Base-by-base conservation (phyloP, 2,888 invertebrate genomes). In the Eulithis testata region DNA sequence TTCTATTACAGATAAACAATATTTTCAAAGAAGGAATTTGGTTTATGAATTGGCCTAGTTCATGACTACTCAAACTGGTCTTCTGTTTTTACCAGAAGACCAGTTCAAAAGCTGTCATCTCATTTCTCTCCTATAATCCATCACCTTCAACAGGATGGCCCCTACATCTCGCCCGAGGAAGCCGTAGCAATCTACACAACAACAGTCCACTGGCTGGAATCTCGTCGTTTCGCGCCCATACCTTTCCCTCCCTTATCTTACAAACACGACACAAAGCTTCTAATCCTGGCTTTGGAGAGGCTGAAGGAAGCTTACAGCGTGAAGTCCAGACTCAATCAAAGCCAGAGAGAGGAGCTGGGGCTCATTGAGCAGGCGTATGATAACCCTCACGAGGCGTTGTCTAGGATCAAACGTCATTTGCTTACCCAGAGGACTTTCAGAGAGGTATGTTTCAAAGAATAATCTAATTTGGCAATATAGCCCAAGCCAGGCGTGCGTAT, bases 121-220 rank as follows among this genome's bases (percentile, higher is more conserved):
- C 21, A 21, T 21, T 8, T 44, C n/a, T 7, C 12, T 12, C 12
- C 5, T 49, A 51, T n/a, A 51, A 52, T 8, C 37, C 1, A 52
- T n/a, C 3, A 36, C 67, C 64, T 47, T 65, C 44, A 1, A 12
- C 78, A 96, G 95, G 99, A 99, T 87, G 99, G 99, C 58, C 99
- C 99, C 0, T 99, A 99, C 92, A 99, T 99, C 79, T 99, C 99
- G 0, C 99, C 99, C 0, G 99, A 99, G 88, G 99, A 99, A 94
- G 99, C 99, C 21, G 99, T 99, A 11, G 99, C 99, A 40, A 99
- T 99, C 83, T 99, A 99, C 88, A 99, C 99, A 0, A 99, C 99
- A 0, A 99, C 99, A 2, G 99, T 99, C 0, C 99, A 99, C 93
- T 99, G 99, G 99, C 94, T 99, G 71, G 99, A 99, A 87, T 99